These are phyloP conservation scores for Prunella himalayana DNA, from an alignment of 2,113 vertebrate species.

Conservation along the genomic window DNA sequence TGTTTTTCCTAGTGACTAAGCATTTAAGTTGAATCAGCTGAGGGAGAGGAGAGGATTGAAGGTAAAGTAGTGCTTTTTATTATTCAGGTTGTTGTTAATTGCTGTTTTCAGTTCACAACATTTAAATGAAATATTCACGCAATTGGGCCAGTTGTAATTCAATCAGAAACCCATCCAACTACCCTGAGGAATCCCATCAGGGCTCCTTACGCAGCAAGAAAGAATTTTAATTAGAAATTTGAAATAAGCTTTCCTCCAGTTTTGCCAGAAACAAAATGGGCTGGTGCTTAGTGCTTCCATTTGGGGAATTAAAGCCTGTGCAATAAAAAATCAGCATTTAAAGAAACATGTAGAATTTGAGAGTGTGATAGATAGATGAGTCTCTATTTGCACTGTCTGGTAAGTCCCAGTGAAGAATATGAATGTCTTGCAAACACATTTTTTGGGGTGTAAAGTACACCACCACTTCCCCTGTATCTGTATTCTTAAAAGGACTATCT, in stretches of 20 bases:
- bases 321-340: constrained; percentile 25
- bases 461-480: background rate
- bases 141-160: constrained; percentile 13
- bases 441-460: background rate
- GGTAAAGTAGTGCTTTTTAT: constrained; percentile 35
- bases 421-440: background rate
- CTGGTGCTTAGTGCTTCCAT: background rate
- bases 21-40: constrained; percentile 11
- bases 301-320: constrained; percentile 20
- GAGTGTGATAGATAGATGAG: background rate
- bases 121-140: constrained; percentile 30
- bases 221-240: constrained; percentile 45
- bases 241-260: constrained; percentile 9
- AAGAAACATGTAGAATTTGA: background rate
- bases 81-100: constrained; percentile 41
- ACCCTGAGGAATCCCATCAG: constrained; percentile 47
- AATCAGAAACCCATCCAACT: constrained; percentile 23
- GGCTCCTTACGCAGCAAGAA: constrained; percentile 5
- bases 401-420: background rate
- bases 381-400: background rate
- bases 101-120: constrained; percentile 45
- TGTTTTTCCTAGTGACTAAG: background rate
- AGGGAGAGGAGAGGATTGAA: constrained; percentile 25
- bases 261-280: constrained; percentile 38
- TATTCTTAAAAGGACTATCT: background rate